Evolutionary conservation across 2,113 vertebrate genomes (phyloP), one percentile per base, ranked within the genome.

Genomic region (Albula glossodonta): DNA sequence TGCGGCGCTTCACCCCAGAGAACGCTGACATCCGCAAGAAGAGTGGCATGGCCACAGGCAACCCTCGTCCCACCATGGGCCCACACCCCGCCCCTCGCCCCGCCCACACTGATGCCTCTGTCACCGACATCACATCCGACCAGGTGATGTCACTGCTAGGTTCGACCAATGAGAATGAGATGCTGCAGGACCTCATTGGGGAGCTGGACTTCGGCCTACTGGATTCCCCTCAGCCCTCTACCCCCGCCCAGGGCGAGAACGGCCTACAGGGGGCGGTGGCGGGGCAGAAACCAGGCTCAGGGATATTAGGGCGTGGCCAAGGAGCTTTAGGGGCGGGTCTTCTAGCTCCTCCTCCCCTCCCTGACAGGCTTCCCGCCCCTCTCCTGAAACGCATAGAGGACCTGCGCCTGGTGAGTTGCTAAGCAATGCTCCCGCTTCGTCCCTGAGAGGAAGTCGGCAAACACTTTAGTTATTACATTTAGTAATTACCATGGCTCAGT

Each of bases 141-240:
- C 97, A 96, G 48, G 96, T 99, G 87, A 96, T 99, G 92, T 97
- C 97, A 9, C 96, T 99, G 93, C 97, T 99, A 91, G 97, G 97
- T 89, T 94, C 96, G 79, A 94, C 97, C 93, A 98, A 96, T 79
- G 97, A 99, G 89, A 96, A 95, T 19, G 98, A 99, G 17, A 66
- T 66, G 17, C 92, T 99, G 90, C 98, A 97, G 94, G 97, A 99
- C 93, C 97, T 99, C 94, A 94, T 99, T 94, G 96, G 96, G 48
- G 97, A 98, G 88, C 95, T 99, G 90, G 98, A 99, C 95, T 97
- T 99, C 57, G 96, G 94, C 83, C 95, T 99, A 90, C 94, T 99
- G 93, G 98, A 99, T 92, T 97, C 94, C 48, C 97, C 97, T 70
- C 96, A 97, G 92, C 96, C 96, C 93, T 95, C 90, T 92, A 97